These are phyloP conservation scores for Dione juno DNA, from an alignment of 2,888 invertebrate genomes.

Conservation along the genomic window DNA sequence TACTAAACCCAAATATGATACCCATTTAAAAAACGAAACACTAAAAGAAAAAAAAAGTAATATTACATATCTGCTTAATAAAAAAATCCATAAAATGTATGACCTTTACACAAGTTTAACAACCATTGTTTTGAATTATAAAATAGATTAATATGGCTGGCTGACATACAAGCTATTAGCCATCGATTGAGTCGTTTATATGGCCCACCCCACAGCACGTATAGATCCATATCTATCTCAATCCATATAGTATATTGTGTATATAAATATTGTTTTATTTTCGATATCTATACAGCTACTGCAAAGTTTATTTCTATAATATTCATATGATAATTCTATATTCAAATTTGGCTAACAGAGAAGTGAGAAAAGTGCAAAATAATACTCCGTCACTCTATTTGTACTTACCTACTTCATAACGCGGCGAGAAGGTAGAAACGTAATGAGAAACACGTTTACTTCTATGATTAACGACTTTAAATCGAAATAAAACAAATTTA, in stretches of 20 bases:
- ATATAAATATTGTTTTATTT: too few relatives aligned
- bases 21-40: too few relatives aligned
- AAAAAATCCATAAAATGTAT: conserved; percentile 7
- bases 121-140: conserved; percentile 5
- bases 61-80: background rate
- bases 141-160: conserved; percentile 3
- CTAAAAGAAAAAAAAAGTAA: too few relatives aligned
- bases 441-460: background rate
- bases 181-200: background rate
- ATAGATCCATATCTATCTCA: background rate
- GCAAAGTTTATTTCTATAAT: too few relatives aligned
- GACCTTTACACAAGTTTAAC: background rate
- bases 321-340: too few relatives aligned
- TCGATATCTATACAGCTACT: too few relatives aligned
- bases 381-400: background rate
- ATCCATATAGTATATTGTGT: too few relatives aligned
- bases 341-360: too few relatives aligned
- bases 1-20: too few relatives aligned
- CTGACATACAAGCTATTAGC: background rate
- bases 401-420: background rate
- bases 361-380: background rate
- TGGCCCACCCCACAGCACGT: background rate
- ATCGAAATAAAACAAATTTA: background rate
- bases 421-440: background rate
- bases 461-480: background rate